Conservation (phyloP, 1,140 invertebrate genomes). For the Temnothorax curvispinosus region DNA sequence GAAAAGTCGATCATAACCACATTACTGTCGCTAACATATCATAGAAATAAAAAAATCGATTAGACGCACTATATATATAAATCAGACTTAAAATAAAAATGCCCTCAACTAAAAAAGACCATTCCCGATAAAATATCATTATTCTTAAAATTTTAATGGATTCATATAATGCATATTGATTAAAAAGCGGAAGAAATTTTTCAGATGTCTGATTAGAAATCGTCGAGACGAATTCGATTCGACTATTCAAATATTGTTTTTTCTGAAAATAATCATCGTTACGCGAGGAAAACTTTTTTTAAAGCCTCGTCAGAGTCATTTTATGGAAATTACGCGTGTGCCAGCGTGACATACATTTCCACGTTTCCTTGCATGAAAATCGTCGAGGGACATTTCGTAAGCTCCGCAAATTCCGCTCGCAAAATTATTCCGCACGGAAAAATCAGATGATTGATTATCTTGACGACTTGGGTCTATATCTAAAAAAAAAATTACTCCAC, state of each 20-base stretch:
- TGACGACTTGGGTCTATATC: neutral
- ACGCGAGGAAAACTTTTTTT: neutral
- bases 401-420: neutral
- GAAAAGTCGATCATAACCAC: neutral
- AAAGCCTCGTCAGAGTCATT: neutral
- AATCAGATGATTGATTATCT: neutral
- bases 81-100: neutral
- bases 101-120: neutral
- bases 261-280: neutral
- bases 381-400: neutral
- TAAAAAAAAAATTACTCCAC: neutral
- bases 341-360: neutral
- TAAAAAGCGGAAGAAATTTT: neutral
- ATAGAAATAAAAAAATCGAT: neutral
- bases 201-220: neutral
- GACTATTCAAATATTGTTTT: neutral
- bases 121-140: neutral
- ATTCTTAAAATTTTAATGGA: neutral
- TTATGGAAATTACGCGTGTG: neutral
- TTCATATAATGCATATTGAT: neutral
- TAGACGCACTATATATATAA: neutral
- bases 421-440: conserved; percentile 10
- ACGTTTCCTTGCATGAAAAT: neutral
- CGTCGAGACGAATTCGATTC: neutral
- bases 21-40: neutral